Percentiles rank a stretch among this genome's conserved stretches.
phyloP scores from a whole-genome alignment of 2,113 vertebrate genomes.

The Lophotis ruficrista region DNA sequence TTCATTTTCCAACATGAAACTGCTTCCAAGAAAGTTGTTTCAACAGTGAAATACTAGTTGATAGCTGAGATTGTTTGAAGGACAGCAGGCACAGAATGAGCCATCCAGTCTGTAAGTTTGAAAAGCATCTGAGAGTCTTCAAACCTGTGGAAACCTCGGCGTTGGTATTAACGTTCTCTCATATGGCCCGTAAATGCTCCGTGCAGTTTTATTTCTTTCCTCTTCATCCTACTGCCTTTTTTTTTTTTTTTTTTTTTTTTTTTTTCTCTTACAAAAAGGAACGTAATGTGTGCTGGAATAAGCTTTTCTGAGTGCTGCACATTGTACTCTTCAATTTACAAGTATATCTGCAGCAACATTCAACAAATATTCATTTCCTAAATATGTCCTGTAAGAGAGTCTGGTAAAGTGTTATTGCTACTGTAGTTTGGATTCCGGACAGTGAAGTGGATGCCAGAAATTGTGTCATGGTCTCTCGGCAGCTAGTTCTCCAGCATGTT shows the following conservation, averaged over 20 bases:
- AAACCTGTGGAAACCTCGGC: neutral
- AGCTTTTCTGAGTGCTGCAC: neutral
- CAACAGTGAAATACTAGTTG: neutral
- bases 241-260: neutral
- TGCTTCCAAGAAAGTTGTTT: neutral
- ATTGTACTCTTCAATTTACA: neutral
- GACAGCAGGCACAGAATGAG: neutral
- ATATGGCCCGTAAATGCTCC: neutral
- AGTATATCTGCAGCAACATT: neutral
- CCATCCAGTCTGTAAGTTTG: neutral
- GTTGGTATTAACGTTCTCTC: neutral
- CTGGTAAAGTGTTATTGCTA: slow-evolving; percentile 44
- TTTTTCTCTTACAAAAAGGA: neutral
- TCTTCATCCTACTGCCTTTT: neutral
- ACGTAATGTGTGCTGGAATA: neutral
- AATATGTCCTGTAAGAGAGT: slow-evolving; percentile 6
- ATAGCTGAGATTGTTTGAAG: neutral
- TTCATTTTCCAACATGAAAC: neutral
- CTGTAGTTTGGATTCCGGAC: slow-evolving; percentile 26
- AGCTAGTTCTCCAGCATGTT: neutral
- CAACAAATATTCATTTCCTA: slow-evolving; percentile 32
- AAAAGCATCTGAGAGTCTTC: neutral
- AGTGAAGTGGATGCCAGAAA: slow-evolving; percentile 27
- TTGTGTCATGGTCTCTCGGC: slow-evolving; percentile 40
- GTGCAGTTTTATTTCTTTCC: neutral